Conservation (phyloP, 92 coral and sea anemone genomes). For the Epizoanthus illoricatus region DNA sequence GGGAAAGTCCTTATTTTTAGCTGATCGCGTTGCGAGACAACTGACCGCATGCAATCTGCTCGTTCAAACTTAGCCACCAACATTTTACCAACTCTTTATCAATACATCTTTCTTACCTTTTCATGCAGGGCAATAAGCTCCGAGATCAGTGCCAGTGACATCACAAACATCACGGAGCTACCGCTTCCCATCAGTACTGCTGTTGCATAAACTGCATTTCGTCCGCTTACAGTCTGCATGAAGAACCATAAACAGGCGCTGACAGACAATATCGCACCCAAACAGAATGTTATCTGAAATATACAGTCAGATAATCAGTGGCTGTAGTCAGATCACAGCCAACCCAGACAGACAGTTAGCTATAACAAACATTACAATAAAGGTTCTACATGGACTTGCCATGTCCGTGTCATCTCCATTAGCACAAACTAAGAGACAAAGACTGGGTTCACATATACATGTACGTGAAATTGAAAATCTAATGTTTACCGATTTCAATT, state of each 20-base stretch:
- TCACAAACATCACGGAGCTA: slow-evolving; percentile 85
- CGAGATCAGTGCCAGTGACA: slow-evolving; percentile 79
- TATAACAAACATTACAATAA: too few relatives aligned
- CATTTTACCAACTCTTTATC: neutral
- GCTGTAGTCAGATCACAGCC: neutral
- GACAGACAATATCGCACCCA: slow-evolving; percentile 62
- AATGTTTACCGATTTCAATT: too few relatives aligned
- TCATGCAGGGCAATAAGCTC: slow-evolving; percentile 78
- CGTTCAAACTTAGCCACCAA: too few relatives aligned
- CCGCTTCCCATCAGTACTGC: slow-evolving; percentile 90
- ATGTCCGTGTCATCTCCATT: too few relatives aligned
- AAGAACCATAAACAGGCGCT: slow-evolving; percentile 87
- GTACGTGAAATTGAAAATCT: too few relatives aligned
- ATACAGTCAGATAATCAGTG: neutral
- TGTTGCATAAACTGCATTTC: slow-evolving; percentile 79
- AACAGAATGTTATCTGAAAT: slow-evolving; percentile 65
- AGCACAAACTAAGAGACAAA: too few relatives aligned
- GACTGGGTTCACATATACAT: too few relatives aligned
- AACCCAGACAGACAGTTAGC: too few relatives aligned
- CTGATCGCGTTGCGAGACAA: too few relatives aligned
- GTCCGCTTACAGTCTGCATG: slow-evolving; percentile 60
- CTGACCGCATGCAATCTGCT: too few relatives aligned
- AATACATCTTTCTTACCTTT: slow-evolving; percentile 48
- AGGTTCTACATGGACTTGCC: too few relatives aligned
- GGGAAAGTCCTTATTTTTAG: too few relatives aligned